These are phyloP conservation scores for Ascaphus truei DNA, from an alignment of 2,113 vertebrate species.

Conservation along the genomic window DNA sequence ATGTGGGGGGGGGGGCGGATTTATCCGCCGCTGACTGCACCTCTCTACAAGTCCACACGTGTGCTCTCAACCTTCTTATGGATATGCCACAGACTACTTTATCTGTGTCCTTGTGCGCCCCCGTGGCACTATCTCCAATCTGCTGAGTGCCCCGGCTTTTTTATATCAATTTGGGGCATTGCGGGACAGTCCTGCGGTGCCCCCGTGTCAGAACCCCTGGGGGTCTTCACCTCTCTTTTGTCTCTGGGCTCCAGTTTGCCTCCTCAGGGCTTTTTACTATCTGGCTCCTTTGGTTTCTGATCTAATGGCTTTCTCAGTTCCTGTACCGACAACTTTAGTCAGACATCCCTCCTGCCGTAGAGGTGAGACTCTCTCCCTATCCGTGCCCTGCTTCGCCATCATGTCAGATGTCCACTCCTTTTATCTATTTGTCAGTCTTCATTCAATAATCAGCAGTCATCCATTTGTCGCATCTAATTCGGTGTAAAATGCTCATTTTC, in stretches of 20 bases:
- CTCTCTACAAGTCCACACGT: too few relatives aligned
- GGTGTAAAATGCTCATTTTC: not conserved
- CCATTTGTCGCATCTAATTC: not conserved
- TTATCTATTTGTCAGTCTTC: constrained; percentile 16
- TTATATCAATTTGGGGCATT: too few relatives aligned
- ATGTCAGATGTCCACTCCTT: constrained; percentile 25
- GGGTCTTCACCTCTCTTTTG: constrained; percentile 61
- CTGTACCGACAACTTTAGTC: constrained; percentile 89
- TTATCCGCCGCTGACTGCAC: too few relatives aligned
- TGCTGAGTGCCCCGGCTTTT: too few relatives aligned
- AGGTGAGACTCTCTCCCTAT: constrained; percentile 77
- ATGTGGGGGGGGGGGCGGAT: too few relatives aligned
- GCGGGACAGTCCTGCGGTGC: too few relatives aligned
- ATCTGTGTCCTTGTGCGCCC: too few relatives aligned
- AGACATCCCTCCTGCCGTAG: constrained; percentile 95
- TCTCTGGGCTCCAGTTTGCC: constrained; percentile 90
- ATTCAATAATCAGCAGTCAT: not conserved
- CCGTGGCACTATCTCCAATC: too few relatives aligned
- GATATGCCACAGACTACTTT: too few relatives aligned
- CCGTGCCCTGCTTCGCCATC: constrained; percentile 40
- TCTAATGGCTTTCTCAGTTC: constrained; percentile 99
- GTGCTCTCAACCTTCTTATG: too few relatives aligned
- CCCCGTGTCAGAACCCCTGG: constrained; percentile 57
- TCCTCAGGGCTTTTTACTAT: constrained; percentile 99
- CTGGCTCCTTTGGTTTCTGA: constrained; percentile 99